Conservation (phyloP, 2,113 vertebrate genomes). For the Mustelus asterias region DNA sequence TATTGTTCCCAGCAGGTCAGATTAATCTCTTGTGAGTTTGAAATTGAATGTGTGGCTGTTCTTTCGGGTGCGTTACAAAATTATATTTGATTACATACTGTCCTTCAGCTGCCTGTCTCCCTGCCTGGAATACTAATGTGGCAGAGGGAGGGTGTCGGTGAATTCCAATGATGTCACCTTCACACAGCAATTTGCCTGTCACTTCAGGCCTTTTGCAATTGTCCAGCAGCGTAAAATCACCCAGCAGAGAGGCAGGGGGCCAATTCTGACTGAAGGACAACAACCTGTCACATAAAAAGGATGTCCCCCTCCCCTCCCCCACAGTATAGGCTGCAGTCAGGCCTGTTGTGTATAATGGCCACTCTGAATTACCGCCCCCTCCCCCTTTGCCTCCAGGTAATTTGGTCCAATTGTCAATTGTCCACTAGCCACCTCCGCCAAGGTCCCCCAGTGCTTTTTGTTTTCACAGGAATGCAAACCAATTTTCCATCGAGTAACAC, state of each 20-base stretch:
- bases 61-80: neutral
- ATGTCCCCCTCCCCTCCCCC: neutral
- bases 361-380: neutral
- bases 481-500: neutral
- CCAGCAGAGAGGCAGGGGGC: neutral
- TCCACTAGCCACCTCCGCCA: neutral
- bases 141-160: neutral
- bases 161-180: constrained; percentile 15
- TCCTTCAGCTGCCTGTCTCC: constrained; percentile 8
- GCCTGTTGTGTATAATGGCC: neutral
- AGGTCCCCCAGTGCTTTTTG: neutral
- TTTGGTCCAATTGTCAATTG: neutral
- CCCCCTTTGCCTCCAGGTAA: neutral
- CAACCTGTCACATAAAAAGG: neutral
- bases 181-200: neutral
- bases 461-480: neutral
- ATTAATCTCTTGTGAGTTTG: constrained; percentile 21
- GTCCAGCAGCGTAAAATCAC: neutral
- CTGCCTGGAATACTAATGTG: neutral
- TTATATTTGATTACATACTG: constrained; percentile 14
- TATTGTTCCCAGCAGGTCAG: constrained; percentile 19
- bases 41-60: constrained; percentile 14
- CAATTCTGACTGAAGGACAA: neutral
- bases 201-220: neutral
- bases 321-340: neutral